Conservation (phyloP, 2,888 invertebrate genomes). For the Ichneumon xanthorius region DNA sequence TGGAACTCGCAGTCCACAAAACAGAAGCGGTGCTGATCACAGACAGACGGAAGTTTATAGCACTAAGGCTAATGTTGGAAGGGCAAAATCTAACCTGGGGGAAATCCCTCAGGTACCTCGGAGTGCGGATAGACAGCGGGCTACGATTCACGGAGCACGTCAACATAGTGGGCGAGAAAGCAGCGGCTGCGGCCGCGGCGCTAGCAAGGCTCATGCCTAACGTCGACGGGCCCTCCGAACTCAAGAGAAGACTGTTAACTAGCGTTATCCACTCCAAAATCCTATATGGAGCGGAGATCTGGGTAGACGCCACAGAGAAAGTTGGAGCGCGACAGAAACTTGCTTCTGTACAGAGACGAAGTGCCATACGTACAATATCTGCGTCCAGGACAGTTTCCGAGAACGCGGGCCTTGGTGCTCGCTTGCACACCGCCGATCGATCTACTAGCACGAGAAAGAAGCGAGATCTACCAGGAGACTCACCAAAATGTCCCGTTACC, state of each 20-base stretch:
- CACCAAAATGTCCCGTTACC: no score
- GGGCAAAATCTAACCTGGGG: conserved; percentile 1
- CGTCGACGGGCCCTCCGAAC: conserved; percentile 47
- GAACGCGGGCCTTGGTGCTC: conserved; percentile 30
- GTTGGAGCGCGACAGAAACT: conserved; percentile 5
- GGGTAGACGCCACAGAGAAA: conserved; percentile 39
- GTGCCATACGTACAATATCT: conserved; percentile 32
- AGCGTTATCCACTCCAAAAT: conserved; percentile 47
- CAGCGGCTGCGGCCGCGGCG: conserved; percentile 6
- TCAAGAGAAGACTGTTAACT: conserved; percentile 53
- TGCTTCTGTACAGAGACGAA: conserved; percentile 36
- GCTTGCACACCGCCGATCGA: conserved; percentile 43
- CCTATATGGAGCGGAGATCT: conserved; percentile 60
- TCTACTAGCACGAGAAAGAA: conserved; percentile 13
- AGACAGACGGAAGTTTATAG: background rate
- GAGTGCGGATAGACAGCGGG: background rate
- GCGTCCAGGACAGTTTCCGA: conserved; percentile 54
- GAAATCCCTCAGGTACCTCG: conserved; percentile 23
- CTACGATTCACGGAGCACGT: background rate
- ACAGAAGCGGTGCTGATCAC: conserved; percentile 49
- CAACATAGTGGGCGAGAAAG: background rate
- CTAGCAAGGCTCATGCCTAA: conserved; percentile 66
- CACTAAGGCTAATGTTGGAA: background rate
- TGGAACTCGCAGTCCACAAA: conserved; percentile 39
- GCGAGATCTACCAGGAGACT: no score